phyloP scores from a whole-genome alignment of 2,888 invertebrate genomes.

The Prosopocoilus inquinatus region DNA sequence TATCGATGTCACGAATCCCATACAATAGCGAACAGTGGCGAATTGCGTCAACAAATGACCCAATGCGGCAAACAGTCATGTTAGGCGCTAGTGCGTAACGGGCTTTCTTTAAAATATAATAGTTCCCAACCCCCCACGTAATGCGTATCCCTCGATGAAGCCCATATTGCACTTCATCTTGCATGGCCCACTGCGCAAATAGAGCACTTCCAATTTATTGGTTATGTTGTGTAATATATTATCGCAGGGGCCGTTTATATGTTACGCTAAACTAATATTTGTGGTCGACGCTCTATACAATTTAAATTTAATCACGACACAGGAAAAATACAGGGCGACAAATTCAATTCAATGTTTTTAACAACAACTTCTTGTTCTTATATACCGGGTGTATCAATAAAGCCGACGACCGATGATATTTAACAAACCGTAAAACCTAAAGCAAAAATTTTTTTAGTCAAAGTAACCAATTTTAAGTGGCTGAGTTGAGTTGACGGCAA shows the following conservation, averaged over 20 bases:
- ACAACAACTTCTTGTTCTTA: too few species aligned
- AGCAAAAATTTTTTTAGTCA: too few species aligned
- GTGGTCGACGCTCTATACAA: slow-evolving; percentile 19
- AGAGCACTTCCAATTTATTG: slow-evolving; percentile 31
- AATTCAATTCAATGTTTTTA: too few species aligned
- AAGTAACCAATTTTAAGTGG: too few species aligned
- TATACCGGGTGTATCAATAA: too few species aligned
- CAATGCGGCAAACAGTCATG: slow-evolving; percentile 34
- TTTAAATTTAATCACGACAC: slow-evolving; percentile 17
- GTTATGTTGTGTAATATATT: slow-evolving; percentile 25
- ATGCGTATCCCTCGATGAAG: slow-evolving; percentile 17
- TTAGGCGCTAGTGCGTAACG: slow-evolving; percentile 33
- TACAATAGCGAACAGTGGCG: slow-evolving; percentile 27
- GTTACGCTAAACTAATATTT: slow-evolving; percentile 26
- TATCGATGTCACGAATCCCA: slow-evolving; percentile 27
- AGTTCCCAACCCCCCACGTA: slow-evolving; percentile 30
- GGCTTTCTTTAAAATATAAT: slow-evolving; percentile 38
- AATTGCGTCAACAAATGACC: slow-evolving; percentile 36
- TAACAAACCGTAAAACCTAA: too few species aligned
- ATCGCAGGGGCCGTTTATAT: slow-evolving; percentile 10
- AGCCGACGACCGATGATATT: too few species aligned
- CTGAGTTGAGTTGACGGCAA: too few species aligned
- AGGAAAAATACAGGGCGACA: too few species aligned
- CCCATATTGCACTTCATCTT: slow-evolving; percentile 39
- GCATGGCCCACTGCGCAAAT: slow-evolving; percentile 38